These are phyloP conservation scores for Drosophila athabasca DNA, from an alignment of 1,140 invertebrate species.

Conservation along the genomic window DNA sequence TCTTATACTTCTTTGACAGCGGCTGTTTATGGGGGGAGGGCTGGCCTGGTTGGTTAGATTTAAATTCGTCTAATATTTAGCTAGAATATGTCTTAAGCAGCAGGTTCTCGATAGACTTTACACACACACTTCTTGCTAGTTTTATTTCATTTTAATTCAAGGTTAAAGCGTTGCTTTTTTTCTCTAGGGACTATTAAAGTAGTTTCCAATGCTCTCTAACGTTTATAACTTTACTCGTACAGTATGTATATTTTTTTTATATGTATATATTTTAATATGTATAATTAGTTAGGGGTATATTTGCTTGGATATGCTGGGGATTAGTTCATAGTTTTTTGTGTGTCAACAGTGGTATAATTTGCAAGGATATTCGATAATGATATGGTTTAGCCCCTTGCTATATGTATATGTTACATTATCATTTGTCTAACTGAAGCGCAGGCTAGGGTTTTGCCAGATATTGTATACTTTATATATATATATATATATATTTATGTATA, in stretches of 20 bases:
- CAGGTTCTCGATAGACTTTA: constrained; percentile 51
- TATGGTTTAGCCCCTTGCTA: constrained; percentile 31
- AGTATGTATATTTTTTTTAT: constrained; percentile 18
- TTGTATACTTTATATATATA: constrained; percentile 50
- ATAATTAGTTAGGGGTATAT: constrained; percentile 37
- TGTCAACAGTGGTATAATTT: constrained; percentile 75
- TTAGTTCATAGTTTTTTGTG: constrained; percentile 53
- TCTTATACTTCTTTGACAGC: constrained; percentile 27
- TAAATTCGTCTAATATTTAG: constrained; percentile 80
- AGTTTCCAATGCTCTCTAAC: constrained; percentile 62
- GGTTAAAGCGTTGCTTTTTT: constrained; percentile 53
- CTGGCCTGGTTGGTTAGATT: constrained; percentile 29
- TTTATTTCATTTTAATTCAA: constrained; percentile 10
- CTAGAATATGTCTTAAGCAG: constrained; percentile 65
- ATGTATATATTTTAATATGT: constrained; percentile 18
- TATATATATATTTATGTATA: constrained; percentile 55
- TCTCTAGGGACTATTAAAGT: constrained; percentile 61
- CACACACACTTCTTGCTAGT: constrained; percentile 34
- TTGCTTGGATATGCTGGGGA: constrained; percentile 59
- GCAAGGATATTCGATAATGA: constrained; percentile 56
- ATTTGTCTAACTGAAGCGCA: constrained; percentile 67
- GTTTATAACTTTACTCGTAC: constrained; percentile 42
- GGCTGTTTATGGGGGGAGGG: constrained; percentile 6
- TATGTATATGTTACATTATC: constrained; percentile 31
- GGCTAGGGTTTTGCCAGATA: constrained; percentile 59